phyloP scores from a whole-genome alignment of 2,888 invertebrate genomes.

The Athalia rosae region DNA sequence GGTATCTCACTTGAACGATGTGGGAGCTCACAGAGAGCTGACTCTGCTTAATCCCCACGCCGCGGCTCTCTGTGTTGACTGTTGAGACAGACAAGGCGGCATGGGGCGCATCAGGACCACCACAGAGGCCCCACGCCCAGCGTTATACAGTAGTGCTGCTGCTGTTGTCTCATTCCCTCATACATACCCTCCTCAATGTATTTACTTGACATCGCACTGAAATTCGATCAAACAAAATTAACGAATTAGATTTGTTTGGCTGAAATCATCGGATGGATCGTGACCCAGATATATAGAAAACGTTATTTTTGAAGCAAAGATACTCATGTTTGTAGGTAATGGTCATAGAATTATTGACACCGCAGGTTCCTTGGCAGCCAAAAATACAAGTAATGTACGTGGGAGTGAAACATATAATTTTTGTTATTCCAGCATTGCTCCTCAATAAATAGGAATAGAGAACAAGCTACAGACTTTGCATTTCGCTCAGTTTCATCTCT shows the following conservation, averaged over 20 bases:
- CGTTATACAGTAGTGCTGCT: constrained; percentile 80
- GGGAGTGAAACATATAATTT: background rate
- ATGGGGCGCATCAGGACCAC: constrained; percentile 99
- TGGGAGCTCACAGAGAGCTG: constrained; percentile 80
- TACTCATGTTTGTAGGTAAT: background rate
- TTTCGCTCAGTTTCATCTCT: no score
- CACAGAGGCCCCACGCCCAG: constrained; percentile 99
- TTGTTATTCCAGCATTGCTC: background rate
- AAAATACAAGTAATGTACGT: constrained; percentile 6
- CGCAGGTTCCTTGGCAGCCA: constrained; percentile 17
- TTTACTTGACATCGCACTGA: constrained; percentile 70
- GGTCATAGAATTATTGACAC: constrained; percentile 36
- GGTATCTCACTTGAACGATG: constrained; percentile 71
- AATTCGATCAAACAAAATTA: constrained; percentile 48
- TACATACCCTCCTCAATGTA: constrained; percentile 66
- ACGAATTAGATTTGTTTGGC: background rate
- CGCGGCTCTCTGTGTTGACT: constrained; percentile 82
- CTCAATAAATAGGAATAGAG: no score
- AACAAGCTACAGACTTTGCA: no score
- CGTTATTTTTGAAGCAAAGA: constrained; percentile 34
- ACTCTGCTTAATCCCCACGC: constrained; percentile 81
- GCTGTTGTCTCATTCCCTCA: constrained; percentile 66
- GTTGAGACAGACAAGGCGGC: constrained; percentile 80
- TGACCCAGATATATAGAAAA: constrained; percentile 21
- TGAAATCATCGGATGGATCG: background rate